Evolutionary conservation across 2,797 vertebrate genomes (phyloP).

Genomic region (Danio aesculapii): DNA sequence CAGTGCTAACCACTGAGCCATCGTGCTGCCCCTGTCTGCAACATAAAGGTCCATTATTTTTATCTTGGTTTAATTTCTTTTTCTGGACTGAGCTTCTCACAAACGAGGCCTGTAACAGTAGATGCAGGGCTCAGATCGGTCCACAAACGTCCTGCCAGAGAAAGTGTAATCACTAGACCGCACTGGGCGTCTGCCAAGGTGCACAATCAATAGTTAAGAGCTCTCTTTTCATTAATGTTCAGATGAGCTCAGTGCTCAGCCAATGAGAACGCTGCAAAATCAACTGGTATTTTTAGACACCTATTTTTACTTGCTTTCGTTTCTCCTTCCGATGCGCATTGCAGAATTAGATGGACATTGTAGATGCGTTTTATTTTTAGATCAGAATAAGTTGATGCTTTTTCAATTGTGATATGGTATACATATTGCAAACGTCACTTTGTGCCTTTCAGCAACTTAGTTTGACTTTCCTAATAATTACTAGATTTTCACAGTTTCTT

Average conservation of each 20-base stretch:
- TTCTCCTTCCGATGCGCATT: slow-evolving; percentile 53
- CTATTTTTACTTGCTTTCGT: slow-evolving; percentile 34
- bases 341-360: slow-evolving; percentile 63
- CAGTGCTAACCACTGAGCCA: too few species aligned
- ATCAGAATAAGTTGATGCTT: slow-evolving; percentile 54
- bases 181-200: slow-evolving; percentile 72
- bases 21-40: background rate
- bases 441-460: slow-evolving; percentile 37
- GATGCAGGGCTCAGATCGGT: slow-evolving; percentile 68
- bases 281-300: slow-evolving; percentile 54
- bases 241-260: slow-evolving; percentile 76
- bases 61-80: slow-evolving; percentile 4
- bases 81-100: slow-evolving; percentile 12
- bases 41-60: background rate
- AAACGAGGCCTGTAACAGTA: slow-evolving; percentile 68
- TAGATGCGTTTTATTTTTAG: slow-evolving; percentile 70
- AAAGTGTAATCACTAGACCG: slow-evolving; percentile 74
- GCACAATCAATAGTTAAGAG: slow-evolving; percentile 73
- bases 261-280: slow-evolving; percentile 72
- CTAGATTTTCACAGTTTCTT: background rate
- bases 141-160: slow-evolving; percentile 66
- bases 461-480: background rate
- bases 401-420: slow-evolving; percentile 30
- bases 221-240: slow-evolving; percentile 82
- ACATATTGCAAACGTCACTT: slow-evolving; percentile 47